Evolutionary conservation across 2,888 invertebrate species (phyloP), one percentile per base, ranked within the genome.

Genomic region (Drosophila pseudotalamancana): DNA sequence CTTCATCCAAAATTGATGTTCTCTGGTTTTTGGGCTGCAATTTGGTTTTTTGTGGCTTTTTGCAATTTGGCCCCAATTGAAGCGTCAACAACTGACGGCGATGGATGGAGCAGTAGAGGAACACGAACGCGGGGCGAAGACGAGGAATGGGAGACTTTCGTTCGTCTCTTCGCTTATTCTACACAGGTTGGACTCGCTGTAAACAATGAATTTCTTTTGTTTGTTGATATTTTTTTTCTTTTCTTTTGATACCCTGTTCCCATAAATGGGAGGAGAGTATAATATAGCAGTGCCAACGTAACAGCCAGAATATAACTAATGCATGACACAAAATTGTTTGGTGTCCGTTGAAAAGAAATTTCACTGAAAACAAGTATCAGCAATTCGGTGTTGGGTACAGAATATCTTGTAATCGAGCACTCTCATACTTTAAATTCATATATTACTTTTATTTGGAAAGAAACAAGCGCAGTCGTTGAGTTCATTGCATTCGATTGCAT

Each of bases 151-250:
- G 19, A 45, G 42, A 42, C 18, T 27, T 14, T 14, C 31, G 16
- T 45, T 37, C 39, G 14, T 35, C 45, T 35, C 40, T 27, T 37
- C 31, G 46, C 29, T 21, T 40, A 35, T 16, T 49, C 31, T 14
- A 63, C 63, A 81, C 86, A 86, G 88, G 88, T 88, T 86, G 71
- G 79, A 55, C 64, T 16, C 57, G 68, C 72, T 65, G 71, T 77
- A 79, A 87, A 85, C 75, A 86, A 88, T 79, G 86, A 71, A 82
- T 88, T 79, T 68, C 74, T 75, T 82, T 85, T 83, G 72, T 78
- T 87, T 72, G 68, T 68, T 60, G 63, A 65, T 72, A 69, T 23
- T 43, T 18, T 35, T 55, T 46, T 31, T 42, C 35, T 21, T 39
- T 55, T 5, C 14, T 8, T 42, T 34, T 6, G 14, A 34, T 19